phyloP scores from a whole-genome alignment of 2,113 vertebrate species.

The Chunga burmeisteri region DNA sequence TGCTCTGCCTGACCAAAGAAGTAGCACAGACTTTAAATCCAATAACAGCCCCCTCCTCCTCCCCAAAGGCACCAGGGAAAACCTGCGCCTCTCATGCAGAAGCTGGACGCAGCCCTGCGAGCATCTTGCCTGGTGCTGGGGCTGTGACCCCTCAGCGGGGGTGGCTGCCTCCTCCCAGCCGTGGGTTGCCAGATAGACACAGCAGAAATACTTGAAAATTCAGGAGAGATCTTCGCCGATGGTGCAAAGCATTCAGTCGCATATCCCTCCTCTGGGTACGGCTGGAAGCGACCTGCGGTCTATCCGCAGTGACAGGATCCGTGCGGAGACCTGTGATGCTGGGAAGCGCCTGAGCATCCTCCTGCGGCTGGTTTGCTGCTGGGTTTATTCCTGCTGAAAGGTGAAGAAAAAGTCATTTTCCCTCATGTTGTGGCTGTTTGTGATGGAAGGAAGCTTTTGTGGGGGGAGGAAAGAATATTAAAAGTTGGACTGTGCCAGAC shows the following conservation, averaged over 20 bases:
- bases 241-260: not conserved
- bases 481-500: not conserved
- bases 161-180: not conserved
- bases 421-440: not conserved
- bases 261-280: not conserved
- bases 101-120: not conserved
- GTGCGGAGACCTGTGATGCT: accelerated
- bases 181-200: not conserved
- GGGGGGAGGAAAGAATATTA: not conserved
- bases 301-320: not conserved
- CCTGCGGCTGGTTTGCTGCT: accelerated
- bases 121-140: not conserved
- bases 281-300: not conserved
- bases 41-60: not conserved
- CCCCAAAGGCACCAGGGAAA: not conserved
- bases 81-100: not conserved
- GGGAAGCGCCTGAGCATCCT: not conserved
- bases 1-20: constrained; percentile 72
- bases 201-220: constrained; percentile 52
- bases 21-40: constrained; percentile 8
- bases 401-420: not conserved
- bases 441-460: not conserved
- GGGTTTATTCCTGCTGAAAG: not conserved
- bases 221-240: accelerated
- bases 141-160: accelerated